Conservation (phyloP, 2,888 invertebrate species). For the Agrilus cyanescens region DNA sequence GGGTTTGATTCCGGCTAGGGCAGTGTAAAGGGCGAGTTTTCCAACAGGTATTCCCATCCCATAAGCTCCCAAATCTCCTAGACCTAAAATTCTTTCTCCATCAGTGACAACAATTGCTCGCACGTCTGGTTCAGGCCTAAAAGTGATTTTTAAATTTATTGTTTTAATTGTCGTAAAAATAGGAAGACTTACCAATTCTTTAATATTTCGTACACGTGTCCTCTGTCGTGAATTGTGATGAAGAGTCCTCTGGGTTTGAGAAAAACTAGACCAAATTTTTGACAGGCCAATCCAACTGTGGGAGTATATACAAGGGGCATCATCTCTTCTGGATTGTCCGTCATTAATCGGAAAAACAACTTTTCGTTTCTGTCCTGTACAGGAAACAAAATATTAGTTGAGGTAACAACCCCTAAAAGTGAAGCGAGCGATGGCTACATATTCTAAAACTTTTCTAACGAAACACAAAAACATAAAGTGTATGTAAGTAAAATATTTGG, state of each 20-base stretch:
- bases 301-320: slow-evolving; percentile 99
- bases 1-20: slow-evolving; percentile 92
- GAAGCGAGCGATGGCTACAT: no score
- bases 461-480: no score
- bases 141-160: slow-evolving; percentile 10
- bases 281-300: slow-evolving; percentile 94
- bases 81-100: slow-evolving; percentile 93
- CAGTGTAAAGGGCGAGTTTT: slow-evolving; percentile 93
- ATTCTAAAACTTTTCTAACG: no score
- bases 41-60: slow-evolving; percentile 99
- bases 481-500: no score
- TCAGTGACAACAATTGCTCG: slow-evolving; percentile 92
- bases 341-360: slow-evolving; percentile 83
- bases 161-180: neutral
- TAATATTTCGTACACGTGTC: slow-evolving; percentile 86
- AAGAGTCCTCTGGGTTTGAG: slow-evolving; percentile 87
- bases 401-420: no score
- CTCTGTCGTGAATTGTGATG: slow-evolving; percentile 92
- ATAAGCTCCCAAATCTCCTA: slow-evolving; percentile 93
- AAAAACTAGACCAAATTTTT: slow-evolving; percentile 89
- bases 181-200: slow-evolving; percentile 69
- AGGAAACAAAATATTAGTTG: slow-evolving; percentile 9
- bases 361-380: slow-evolving; percentile 87
- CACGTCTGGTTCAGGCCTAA: slow-evolving; percentile 75
- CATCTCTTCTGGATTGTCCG: slow-evolving; percentile 76